Conservation (phyloP, 2,797 vertebrate genomes). For the Enteromius argenteus region DNA sequence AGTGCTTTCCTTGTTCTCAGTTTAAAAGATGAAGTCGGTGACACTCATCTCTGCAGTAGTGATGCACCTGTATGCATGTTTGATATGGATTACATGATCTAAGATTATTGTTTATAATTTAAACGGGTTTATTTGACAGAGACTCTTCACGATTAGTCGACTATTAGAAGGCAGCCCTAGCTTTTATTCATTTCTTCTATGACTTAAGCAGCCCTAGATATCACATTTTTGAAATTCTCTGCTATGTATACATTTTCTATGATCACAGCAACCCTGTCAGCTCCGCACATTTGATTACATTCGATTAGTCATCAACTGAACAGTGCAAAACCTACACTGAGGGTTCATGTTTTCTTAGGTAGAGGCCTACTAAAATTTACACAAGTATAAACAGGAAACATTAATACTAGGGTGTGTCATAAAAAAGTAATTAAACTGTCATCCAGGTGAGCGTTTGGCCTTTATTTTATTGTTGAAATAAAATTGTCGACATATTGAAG, state of each 20-base stretch:
- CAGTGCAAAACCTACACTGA: not conserved
- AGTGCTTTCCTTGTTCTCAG: no score
- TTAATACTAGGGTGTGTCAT: not conserved
- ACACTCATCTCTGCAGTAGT: no score
- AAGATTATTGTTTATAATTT: no score
- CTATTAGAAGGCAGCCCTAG: no score
- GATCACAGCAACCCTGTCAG: not conserved
- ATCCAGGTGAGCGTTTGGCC: not conserved
- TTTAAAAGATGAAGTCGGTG: no score
- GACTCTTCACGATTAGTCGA: no score
- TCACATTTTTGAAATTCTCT: not conserved
- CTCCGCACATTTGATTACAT: not conserved
- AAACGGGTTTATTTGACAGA: no score
- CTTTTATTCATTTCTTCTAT: not conserved
- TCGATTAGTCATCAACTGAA: not conserved
- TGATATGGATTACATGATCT: no score
- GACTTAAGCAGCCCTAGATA: not conserved
- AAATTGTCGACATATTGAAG: not conserved
- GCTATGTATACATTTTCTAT: not conserved
- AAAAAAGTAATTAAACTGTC: not conserved
- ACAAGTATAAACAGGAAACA: not conserved
- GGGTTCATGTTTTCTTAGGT: not conserved
- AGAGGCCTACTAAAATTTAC: not conserved
- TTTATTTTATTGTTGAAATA: not conserved
- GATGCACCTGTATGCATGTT: no score